phyloP scores from a whole-genome alignment of 2,888 invertebrate species.

The Caenorhabditis auriculariae region DNA sequence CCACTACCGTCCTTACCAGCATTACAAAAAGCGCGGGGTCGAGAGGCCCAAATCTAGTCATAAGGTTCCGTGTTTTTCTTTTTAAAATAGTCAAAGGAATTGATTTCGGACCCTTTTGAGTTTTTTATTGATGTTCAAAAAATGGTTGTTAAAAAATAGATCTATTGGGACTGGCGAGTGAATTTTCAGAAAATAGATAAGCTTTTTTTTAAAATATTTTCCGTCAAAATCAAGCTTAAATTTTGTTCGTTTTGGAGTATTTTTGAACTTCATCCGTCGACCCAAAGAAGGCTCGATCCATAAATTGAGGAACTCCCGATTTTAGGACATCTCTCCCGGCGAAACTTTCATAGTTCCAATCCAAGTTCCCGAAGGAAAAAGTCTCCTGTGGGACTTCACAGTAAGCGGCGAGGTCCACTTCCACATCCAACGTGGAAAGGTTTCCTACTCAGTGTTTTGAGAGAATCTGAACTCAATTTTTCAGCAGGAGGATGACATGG shows the following conservation, averaged over 20 bases:
- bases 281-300: not conserved
- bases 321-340: constrained; percentile 34
- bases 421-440: constrained; percentile 34
- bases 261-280: no score
- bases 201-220: no score
- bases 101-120: no score
- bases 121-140: no score
- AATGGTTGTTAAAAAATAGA: no score
- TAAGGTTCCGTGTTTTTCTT: constrained; percentile 18
- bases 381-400: constrained; percentile 45
- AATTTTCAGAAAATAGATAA: no score
- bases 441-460: constrained; percentile 5
- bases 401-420: constrained; percentile 43
- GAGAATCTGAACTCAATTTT: not conserved
- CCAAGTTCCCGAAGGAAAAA: constrained; percentile 29
- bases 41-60: constrained; percentile 36
- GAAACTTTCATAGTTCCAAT: constrained; percentile 34
- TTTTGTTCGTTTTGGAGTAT: no score
- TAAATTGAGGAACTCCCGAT: not conserved
- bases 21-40: constrained; percentile 30
- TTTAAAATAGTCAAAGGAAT: not conserved
- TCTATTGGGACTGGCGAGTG: no score
- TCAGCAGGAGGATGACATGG: constrained; percentile 35
- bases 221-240: no score
- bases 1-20: constrained; percentile 34